Percentiles rank a stretch among this genome's conserved stretches.
Evolutionary conservation across 2,888 invertebrate genomes (phyloP).

Genomic region (Mythimna lalbum): DNA sequence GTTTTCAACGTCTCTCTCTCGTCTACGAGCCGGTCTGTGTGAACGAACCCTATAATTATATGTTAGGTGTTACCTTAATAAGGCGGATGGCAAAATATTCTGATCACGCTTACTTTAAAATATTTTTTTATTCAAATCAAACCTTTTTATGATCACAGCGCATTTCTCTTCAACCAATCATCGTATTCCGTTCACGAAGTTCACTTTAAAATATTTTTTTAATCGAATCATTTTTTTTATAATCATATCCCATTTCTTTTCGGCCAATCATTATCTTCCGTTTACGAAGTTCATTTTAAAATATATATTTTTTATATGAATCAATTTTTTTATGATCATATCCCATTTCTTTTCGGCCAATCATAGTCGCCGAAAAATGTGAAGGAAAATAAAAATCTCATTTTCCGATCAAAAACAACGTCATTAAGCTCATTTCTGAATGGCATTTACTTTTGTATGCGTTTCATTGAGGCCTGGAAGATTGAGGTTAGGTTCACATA

Average conservation of each 20-base stretch:
- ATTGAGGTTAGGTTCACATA: not conserved
- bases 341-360: not conserved
- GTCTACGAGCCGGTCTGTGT: no score
- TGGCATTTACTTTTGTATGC: not conserved
- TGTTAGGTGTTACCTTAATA: no score
- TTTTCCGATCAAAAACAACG: not conserved
- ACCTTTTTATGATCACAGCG: not conserved
- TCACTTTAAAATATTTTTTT: not conserved
- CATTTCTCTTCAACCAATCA: no score
- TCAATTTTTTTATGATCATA: not conserved
- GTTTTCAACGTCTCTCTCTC: no score
- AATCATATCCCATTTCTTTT: not conserved
- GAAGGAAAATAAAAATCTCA: not conserved
- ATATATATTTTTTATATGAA: not conserved
- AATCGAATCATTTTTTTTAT: not conserved
- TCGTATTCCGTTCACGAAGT: not conserved
- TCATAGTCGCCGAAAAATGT: not conserved
- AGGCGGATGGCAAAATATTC: no score
- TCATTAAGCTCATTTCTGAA: constrained; percentile 14
- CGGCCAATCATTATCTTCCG: not conserved
- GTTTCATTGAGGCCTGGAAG: not conserved
- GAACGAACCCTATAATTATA: no score
- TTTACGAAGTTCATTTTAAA: not conserved
- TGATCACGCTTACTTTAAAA: not conserved
- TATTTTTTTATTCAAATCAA: not conserved